A percentile compares a stretch with the other conserved stretches of the same genome.
Conservation (phyloP, 2,113 vertebrate genomes). For the Ameiurus melas region DNA sequence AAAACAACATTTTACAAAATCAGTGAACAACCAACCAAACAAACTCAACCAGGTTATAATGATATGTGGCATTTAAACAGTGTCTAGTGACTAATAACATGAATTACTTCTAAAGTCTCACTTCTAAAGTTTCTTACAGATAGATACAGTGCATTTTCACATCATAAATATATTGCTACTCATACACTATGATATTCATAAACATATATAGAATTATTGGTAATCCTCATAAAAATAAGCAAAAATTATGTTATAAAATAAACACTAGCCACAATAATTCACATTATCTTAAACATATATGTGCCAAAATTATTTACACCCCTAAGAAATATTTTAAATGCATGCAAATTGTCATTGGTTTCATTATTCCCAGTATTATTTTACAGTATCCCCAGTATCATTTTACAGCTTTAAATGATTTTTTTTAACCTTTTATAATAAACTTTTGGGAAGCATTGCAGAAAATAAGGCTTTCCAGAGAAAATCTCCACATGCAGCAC, state of each 20-base stretch:
- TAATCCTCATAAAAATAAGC: not conserved
- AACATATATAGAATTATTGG: not conserved
- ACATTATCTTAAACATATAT: not conserved
- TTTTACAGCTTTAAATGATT: not conserved
- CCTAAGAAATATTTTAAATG: not conserved
- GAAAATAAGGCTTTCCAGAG: not conserved
- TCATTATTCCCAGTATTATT: not conserved
- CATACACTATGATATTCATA: slow-evolving; percentile 2
- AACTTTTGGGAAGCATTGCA: not conserved
- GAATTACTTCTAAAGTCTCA: not conserved
- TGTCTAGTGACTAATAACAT: not conserved
- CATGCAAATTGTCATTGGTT: not conserved
- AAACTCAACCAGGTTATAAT: not conserved
- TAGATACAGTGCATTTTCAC: not conserved
- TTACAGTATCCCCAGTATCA: not conserved
- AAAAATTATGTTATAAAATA: not conserved
- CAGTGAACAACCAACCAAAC: not conserved
- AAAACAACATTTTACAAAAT: slow-evolving; percentile 11
- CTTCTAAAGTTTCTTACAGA: not conserved
- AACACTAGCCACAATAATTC: not conserved
- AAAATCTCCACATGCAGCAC: not conserved
- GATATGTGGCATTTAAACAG: slow-evolving; percentile 16
- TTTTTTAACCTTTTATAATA: not conserved
- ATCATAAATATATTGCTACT: not conserved
- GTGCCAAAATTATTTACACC: not conserved